Conservation (phyloP, 2,113 vertebrate genomes). For the Chamaetylas fuelleborni region DNA sequence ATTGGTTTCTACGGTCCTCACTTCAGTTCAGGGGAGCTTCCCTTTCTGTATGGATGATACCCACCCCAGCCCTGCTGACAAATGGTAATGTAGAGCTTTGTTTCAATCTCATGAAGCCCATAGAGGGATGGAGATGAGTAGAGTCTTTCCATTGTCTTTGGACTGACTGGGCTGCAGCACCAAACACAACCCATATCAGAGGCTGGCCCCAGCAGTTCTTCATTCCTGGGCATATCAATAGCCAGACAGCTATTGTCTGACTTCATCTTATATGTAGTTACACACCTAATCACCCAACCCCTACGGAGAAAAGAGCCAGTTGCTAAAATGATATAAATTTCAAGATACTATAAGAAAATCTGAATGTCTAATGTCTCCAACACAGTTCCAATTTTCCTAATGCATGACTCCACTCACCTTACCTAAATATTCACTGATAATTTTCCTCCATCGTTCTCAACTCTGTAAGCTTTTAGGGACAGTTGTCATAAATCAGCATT, state of each 20-base stretch:
- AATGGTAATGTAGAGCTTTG: neutral
- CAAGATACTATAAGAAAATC: slow-evolving; percentile 8
- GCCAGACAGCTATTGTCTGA: neutral
- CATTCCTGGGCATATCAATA: neutral
- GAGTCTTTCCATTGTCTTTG: neutral
- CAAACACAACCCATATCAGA: neutral
- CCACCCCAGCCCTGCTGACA: neutral
- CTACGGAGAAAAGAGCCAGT: neutral
- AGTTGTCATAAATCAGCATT: slow-evolving; percentile 62
- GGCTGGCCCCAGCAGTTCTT: neutral
- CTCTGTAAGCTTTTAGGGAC: slow-evolving; percentile 62
- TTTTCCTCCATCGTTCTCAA: slow-evolving; percentile 40
- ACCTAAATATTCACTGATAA: slow-evolving; percentile 17
- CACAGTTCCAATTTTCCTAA: slow-evolving; percentile 54
- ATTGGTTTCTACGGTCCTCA: neutral
- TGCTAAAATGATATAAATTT: slow-evolving; percentile 36
- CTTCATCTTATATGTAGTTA: neutral
- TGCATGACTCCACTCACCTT: slow-evolving; percentile 36
- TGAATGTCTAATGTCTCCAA: slow-evolving; percentile 27
- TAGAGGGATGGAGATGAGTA: neutral
- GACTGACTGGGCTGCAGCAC: neutral
- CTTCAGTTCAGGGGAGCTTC: neutral
- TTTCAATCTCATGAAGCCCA: neutral
- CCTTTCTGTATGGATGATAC: neutral
- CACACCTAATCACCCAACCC: neutral